Conservation (phyloP, 1,140 invertebrate species). For the Bombus affinis region DNA sequence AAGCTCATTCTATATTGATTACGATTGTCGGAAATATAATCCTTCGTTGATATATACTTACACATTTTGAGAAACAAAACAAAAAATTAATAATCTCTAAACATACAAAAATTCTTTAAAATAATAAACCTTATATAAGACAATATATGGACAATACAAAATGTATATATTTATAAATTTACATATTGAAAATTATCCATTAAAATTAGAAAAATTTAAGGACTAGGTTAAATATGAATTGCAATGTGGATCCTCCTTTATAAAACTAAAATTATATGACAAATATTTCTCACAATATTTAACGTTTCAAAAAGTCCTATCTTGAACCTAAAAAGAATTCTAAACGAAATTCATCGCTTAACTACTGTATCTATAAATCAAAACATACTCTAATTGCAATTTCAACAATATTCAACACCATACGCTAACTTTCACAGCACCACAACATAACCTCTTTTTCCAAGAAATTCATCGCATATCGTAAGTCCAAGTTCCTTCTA, state of each 20-base stretch:
- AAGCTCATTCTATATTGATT: background rate
- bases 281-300: too few relatives aligned
- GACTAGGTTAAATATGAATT: background rate
- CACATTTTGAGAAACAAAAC: background rate
- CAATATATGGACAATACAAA: background rate
- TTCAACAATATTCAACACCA: background rate
- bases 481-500: constrained; percentile 20
- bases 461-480: background rate
- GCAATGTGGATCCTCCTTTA: too few relatives aligned
- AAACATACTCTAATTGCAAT: too few relatives aligned
- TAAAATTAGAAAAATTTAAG: background rate
- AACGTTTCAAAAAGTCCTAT: too few relatives aligned
- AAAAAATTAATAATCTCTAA: background rate
- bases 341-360: background rate
- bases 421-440: background rate
- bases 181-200: background rate
- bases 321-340: background rate
- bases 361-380: too few relatives aligned
- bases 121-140: background rate
- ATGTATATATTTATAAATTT: background rate
- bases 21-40: background rate
- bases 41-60: too few relatives aligned
- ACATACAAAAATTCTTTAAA: background rate
- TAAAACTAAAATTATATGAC: too few relatives aligned
- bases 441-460: background rate